Conservation (phyloP, 2,113 vertebrate species). For the Actenoides hombroni region DNA sequence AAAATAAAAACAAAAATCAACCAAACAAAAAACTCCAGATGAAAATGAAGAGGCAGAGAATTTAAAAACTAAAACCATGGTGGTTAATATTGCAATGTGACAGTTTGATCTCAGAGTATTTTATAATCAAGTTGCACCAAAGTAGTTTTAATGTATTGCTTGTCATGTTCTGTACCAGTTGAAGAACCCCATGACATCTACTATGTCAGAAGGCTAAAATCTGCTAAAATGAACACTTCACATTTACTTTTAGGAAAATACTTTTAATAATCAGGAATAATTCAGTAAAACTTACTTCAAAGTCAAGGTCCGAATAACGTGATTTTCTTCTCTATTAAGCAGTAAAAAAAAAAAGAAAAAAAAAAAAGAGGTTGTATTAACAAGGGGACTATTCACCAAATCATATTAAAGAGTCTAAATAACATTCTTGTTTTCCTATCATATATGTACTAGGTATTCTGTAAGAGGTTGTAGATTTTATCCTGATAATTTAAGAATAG, state of each 20-base stretch:
- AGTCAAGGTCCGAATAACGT: constrained; percentile 98
- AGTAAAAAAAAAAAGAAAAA: constrained; percentile 65
- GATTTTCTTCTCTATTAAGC: constrained; percentile 97
- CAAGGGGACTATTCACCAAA: constrained; percentile 63
- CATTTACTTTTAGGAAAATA: constrained; percentile 51
- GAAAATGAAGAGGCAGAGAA: constrained; percentile 57
- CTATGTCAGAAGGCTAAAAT: background rate
- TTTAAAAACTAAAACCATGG: constrained; percentile 53
- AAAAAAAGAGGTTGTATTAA: constrained; percentile 72
- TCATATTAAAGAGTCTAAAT: constrained; percentile 36
- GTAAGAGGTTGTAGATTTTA: background rate
- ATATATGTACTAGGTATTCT: constrained; percentile 1
- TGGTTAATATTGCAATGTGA: constrained; percentile 46
- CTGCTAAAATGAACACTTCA: constrained; percentile 10
- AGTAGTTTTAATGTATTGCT: constrained; percentile 46
- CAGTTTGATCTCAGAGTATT: constrained; percentile 17
- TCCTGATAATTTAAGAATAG: constrained; percentile 19
- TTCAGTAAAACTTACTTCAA: constrained; percentile 90
- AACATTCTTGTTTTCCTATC: constrained; percentile 28
- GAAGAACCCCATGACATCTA: background rate
- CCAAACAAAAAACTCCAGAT: background rate
- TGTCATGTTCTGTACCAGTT: background rate
- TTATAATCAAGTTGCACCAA: constrained; percentile 63
- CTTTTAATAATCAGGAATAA: constrained; percentile 65
- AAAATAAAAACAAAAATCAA: background rate